A percentile compares a stretch with the other conserved stretches of the same genome.
Evolutionary conservation across 2,113 vertebrate genomes (phyloP).

Genomic region (Rhabdornis inornatus): DNA sequence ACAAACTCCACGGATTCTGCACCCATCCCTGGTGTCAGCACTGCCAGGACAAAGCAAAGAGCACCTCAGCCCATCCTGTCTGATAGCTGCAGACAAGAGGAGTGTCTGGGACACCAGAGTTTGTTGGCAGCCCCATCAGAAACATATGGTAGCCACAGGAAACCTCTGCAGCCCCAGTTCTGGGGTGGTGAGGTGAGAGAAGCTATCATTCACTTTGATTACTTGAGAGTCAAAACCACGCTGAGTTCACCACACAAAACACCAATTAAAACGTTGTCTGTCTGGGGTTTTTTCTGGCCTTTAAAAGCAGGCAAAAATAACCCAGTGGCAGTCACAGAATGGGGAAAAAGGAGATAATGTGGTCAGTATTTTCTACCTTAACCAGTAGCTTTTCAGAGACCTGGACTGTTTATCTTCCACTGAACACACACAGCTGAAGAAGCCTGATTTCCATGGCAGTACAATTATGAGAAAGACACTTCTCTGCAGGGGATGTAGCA

Average conservation of each 20-base stretch:
- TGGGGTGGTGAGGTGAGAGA: neutral
- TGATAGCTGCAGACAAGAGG: neutral
- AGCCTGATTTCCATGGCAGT: neutral
- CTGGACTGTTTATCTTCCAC: neutral
- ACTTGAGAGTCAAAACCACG: neutral
- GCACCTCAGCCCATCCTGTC: neutral
- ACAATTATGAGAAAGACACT: neutral
- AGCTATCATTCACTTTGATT: neutral
- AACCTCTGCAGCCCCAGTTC: neutral
- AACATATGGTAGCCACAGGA: neutral
- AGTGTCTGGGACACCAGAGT: neutral
- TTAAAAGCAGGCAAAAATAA: neutral
- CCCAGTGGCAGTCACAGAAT: neutral
- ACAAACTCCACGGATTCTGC: neutral
- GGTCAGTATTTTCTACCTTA: neutral
- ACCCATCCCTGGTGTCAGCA: neutral
- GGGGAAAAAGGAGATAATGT: fast-evolving
- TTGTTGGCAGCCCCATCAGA: neutral
- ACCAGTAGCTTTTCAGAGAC: neutral
- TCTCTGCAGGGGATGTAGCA: neutral
- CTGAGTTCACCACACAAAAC: neutral
- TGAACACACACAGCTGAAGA: neutral
- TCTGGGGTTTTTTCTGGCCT: neutral
- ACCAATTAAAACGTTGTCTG: neutral
- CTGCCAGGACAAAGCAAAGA: neutral